A percentile compares a stretch with the other conserved stretches of the same genome.
phyloP scores from a whole-genome alignment of 2,113 vertebrate genomes.

The Sterrhoptilus dennistouni region DNA sequence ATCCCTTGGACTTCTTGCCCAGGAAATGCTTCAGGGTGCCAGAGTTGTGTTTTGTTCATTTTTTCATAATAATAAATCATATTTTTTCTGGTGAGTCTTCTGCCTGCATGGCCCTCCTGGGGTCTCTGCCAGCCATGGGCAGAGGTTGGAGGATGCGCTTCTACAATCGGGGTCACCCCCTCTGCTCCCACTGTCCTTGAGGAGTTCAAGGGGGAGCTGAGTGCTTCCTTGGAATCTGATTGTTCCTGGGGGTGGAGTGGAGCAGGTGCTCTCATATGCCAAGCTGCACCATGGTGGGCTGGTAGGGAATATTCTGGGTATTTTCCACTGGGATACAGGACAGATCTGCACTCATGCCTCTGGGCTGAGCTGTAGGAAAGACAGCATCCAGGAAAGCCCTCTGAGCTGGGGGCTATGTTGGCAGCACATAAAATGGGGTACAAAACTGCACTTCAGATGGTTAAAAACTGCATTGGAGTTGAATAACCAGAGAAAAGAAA shows the following conservation, averaged over 20 bases:
- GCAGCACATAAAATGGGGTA: not conserved
- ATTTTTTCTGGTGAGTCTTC: not conserved
- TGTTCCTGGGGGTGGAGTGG: not conserved
- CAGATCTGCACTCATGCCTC: not conserved
- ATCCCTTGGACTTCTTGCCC: not conserved
- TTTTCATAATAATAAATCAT: not conserved
- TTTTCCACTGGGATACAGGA: not conserved
- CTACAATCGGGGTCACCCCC: rapidly evolving
- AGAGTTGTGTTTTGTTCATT: not conserved
- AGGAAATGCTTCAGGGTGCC: not conserved
- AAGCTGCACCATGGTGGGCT: rapidly evolving
- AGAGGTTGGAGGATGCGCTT: not conserved
- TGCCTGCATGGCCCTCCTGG: not conserved
- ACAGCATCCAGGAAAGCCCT: not conserved
- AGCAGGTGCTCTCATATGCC: not conserved
- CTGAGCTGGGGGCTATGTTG: not conserved
- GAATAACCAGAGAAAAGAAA: conserved; percentile 2
- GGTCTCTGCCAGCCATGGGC: not conserved
- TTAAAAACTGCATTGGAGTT: not conserved
- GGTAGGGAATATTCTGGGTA: not conserved
- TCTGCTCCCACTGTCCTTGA: not conserved
- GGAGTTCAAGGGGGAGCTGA: rapidly evolving
- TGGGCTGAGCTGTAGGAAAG: not conserved
- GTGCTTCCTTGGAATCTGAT: not conserved
- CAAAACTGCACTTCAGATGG: rapidly evolving